Evolutionary conservation across 2,888 invertebrate species (phyloP), one percentile per base, ranked within the genome.

Genomic region (Hyppa rectilinea): DNA sequence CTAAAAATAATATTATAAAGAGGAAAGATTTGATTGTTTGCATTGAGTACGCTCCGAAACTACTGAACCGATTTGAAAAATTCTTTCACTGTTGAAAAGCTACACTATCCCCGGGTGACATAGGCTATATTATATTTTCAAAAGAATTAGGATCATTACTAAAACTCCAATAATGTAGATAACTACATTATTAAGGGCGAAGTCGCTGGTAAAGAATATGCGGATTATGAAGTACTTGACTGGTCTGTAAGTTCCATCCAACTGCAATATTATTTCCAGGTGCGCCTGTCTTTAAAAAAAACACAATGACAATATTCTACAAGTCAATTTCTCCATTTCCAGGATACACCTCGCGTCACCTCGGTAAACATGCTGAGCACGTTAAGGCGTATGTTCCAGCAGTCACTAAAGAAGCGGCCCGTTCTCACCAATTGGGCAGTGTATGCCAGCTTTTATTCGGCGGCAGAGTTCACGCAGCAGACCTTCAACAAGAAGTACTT

Each of bases 381-480:
- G 31, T n/a, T 94, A 47, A 83, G 84, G 23, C 78, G 78, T 2
- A 80, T 87, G 75, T 91, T 90, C 76, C 88, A 88, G 6, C 82
- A 77, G 12, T 89, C 96, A 20, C 93, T 97, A 58, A 89, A 92
- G 78, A 93, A 89, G 78, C 91, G 96, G 75, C 97, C 97, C 0
- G 92, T 97, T 38, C 73, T 96, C 50, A 94, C 96, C 67, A 97
- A 97, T 86, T 94, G 96, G 82, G 89, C 96, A 4, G 96, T 98
- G 45, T 98, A 98, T 90, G 98, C 98, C 7, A 96, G 97, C 0
- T 97, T 98, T 84, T 98, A 98, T 90, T 97, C 97, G 0, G 97
- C 97, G 6, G 98, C 98, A 0, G 98, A 98, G 89, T 96, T 97
- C 70, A 97, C 98, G 0, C 98, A 98, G 89, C 98, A 98, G 92